These are phyloP conservation scores for Melikaiella ostensackeni DNA, from an alignment of 2,888 invertebrate species.

Conservation along the genomic window DNA sequence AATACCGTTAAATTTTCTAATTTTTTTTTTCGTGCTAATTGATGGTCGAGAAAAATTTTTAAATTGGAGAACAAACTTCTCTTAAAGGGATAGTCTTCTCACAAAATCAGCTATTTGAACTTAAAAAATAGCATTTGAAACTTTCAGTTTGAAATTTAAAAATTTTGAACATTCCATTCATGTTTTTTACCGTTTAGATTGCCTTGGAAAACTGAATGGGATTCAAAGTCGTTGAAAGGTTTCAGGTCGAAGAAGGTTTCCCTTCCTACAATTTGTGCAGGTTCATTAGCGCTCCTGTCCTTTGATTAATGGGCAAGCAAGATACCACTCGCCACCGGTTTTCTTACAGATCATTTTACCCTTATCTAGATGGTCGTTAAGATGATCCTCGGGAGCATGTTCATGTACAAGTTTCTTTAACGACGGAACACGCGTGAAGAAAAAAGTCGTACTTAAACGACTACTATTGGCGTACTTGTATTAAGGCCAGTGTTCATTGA, in stretches of 20 bases:
- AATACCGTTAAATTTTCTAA: not conserved
- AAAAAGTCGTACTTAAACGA: conserved; percentile 50
- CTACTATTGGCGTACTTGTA: conserved; percentile 49
- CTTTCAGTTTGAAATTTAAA: no score
- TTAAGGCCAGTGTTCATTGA: conserved; percentile 34
- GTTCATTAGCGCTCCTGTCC: conserved; percentile 74
- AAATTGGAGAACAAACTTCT: not conserved
- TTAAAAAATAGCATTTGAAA: no score
- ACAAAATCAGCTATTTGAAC: no score
- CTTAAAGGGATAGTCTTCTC: no score
- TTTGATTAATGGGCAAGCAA: conserved; percentile 72
- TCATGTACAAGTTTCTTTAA: conserved; percentile 55
- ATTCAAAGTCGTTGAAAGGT: conserved; percentile 24
- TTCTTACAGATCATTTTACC: conserved; percentile 71
- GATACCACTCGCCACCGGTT: conserved; percentile 69
- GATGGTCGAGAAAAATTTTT: not conserved
- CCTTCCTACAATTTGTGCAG: conserved; percentile 60
- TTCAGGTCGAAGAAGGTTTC: conserved; percentile 19
- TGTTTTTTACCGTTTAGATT: not conserved
- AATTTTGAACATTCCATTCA: conserved; percentile 34
- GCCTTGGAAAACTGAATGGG: not conserved
- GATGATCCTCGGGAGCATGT: conserved; percentile 62
- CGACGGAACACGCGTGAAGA: conserved; percentile 54
- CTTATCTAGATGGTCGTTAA: conserved; percentile 72
- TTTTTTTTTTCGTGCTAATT: not conserved